Base-by-base conservation (phyloP, 2,113 vertebrate genomes). In the Serilophus lunatus region DNA sequence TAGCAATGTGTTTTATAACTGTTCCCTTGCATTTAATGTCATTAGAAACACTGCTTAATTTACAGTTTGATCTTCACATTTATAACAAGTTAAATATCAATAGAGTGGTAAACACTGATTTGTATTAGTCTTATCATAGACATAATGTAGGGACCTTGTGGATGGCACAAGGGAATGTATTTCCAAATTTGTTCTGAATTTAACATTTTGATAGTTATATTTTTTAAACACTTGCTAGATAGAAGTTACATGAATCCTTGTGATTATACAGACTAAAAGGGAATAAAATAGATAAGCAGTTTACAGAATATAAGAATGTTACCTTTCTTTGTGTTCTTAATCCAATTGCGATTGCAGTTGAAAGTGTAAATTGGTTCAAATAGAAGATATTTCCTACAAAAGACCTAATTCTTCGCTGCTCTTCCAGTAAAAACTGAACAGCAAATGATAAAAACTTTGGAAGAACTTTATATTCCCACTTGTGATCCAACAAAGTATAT, bases 1-100 rank as follows among this genome's bases (percentile, higher is more conserved):
- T 45, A 61, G 69, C 66, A 80, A 74, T 0, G 4, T 81, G 65
- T n/a, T 86, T 88, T 78, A 56, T 28, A 90, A 75, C 64, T 77
- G 54, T 59, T 84, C 47, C 68, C 54, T 92, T 88, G 65, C n/a
- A 35, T 86, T 86, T 94, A 88, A 90, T 18, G 14, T 88, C 88
- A 53, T 88, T 84, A 71, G 76, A 88, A 92, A 75, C 82, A 76
- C 40, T 9, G 25, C 72, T 75, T 95, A 65, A 93, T 96, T 95
- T 92, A 95, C 68, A 93, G 60, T 71, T 84, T 72, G 54, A 76
- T 96, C 86, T 92, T 96, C 76, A 45, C 40, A 84, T 11, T 18
- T 84, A 20, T 76, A 92, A 84, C 64, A 86, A 91, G 85, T 75
- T 94, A 93, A 95, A 84, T 92, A 94, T 83, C 90, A 92, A 71